phyloP scores from a whole-genome alignment of 64 coral and sea anemone species.

The Montipora cactus region DNA sequence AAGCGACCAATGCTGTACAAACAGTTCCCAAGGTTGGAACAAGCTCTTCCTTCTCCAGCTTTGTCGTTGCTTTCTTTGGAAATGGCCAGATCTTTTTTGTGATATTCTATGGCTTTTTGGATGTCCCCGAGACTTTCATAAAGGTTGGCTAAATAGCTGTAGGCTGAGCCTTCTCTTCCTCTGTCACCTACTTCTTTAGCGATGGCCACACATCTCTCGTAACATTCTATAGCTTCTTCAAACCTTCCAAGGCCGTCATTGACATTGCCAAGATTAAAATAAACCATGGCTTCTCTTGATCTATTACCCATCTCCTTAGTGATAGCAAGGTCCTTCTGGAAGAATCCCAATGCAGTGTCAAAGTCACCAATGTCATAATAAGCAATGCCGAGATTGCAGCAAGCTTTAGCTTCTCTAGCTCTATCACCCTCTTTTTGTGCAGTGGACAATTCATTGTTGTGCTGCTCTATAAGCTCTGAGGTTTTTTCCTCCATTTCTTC shows the following conservation, averaged over 20 bases:
- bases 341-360: not conserved
- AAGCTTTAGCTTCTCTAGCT: not conserved
- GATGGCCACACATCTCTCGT: too few relatives aligned
- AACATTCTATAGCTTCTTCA: too few relatives aligned
- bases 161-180: not conserved
- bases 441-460: not conserved
- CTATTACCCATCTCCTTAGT: too few relatives aligned
- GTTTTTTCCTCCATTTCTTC: too few relatives aligned
- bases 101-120: not conserved
- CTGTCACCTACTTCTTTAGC: constrained; percentile 3
- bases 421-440: not conserved
- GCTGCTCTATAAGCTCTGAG: not conserved
- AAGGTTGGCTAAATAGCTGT: not conserved
- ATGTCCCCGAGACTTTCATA: not conserved
- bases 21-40: not conserved
- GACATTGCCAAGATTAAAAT: too few relatives aligned
- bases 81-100: not conserved
- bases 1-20: not conserved
- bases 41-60: not conserved
- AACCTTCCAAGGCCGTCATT: too few relatives aligned
- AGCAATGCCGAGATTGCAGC: not conserved
- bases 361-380: not conserved
- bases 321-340: too few relatives aligned
- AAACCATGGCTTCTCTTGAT: too few relatives aligned
- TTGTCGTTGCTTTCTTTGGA: not conserved